These are phyloP conservation scores for Phyllotis vaccarum DNA, from an alignment of 2,797 vertebrate species.

Conservation along the genomic window DNA sequence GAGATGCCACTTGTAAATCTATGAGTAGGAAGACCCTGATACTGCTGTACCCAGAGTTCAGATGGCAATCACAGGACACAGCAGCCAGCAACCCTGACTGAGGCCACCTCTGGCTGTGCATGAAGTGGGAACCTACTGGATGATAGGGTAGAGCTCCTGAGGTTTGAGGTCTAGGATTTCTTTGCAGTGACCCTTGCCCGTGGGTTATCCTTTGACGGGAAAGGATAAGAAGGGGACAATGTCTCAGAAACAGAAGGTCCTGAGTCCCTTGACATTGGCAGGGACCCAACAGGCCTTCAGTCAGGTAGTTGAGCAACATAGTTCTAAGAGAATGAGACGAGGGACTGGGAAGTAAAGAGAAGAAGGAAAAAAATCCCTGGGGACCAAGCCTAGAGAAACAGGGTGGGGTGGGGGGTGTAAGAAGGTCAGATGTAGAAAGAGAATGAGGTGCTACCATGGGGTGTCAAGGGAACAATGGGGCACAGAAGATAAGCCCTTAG, in stretches of 20 bases:
- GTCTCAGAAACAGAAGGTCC: not conserved
- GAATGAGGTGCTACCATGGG: too few species aligned
- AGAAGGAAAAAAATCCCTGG: not conserved
- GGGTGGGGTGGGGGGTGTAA: too few species aligned
- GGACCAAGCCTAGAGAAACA: too few species aligned
- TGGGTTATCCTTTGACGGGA: not conserved
- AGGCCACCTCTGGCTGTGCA: accelerated
- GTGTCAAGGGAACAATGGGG: accelerated
- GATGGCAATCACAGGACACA: accelerated
- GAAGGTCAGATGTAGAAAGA: accelerated
- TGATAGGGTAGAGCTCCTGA: not conserved
- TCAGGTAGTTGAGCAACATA: accelerated
- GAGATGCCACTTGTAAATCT: not conserved
- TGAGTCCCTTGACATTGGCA: accelerated
- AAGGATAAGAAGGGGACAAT: not conserved
- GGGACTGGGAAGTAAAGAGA: too few species aligned
- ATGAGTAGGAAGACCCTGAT: not conserved
- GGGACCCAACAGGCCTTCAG: not conserved
- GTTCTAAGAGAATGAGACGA: not conserved
- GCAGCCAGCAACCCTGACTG: not conserved
- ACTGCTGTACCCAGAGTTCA: not conserved
- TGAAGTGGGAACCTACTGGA: accelerated
- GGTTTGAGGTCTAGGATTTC: not conserved
- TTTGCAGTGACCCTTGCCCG: not conserved
- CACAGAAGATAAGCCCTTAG: not conserved